A percentile compares a stretch with the other conserved stretches of the same genome.
phyloP scores from a whole-genome alignment of 2,888 invertebrate genomes.

The Isotomurus palustris region DNA sequence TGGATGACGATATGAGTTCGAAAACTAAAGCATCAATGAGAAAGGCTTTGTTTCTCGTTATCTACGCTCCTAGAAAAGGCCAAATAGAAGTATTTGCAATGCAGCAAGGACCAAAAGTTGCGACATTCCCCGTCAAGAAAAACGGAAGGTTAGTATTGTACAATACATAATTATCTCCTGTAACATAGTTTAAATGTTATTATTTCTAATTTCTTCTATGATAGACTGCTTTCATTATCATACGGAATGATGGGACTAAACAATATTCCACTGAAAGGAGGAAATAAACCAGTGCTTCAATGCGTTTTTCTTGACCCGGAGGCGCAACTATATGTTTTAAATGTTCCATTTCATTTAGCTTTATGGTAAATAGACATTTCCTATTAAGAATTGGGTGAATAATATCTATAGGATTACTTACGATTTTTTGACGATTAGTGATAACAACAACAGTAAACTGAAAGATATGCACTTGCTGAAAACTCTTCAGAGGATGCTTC shows the following conservation, averaged over 20 bases:
- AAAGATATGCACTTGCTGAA: conserved; percentile 81
- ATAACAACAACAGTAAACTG: conserved; percentile 78
- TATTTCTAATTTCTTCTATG: conserved; percentile 24
- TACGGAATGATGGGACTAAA: conserved; percentile 74
- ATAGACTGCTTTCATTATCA: conserved; percentile 68
- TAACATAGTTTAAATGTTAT: too few relatives aligned
- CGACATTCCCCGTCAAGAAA: conserved; percentile 70
- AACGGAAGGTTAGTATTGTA: conserved; percentile 57
- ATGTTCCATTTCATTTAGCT: conserved; percentile 86
- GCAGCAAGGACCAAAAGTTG: conserved; percentile 82
- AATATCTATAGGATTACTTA: neutral
- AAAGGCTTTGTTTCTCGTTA: conserved; percentile 75
- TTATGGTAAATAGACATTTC: conserved; percentile 54
- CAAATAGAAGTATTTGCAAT: conserved; percentile 89
- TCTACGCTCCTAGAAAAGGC: conserved; percentile 89
- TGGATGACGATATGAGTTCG: conserved; percentile 58
- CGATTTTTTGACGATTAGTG: conserved; percentile 55
- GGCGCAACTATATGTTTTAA: conserved; percentile 73
- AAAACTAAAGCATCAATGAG: conserved; percentile 50
- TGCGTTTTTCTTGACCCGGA: conserved; percentile 79
- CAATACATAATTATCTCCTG: neutral
- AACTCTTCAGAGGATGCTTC: conserved; percentile 53
- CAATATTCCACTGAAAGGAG: conserved; percentile 54
- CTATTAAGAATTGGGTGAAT: neutral
- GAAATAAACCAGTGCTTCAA: conserved; percentile 62